phyloP scores from a whole-genome alignment of 2,888 invertebrate genomes.

The Andrena bicolor region DNA sequence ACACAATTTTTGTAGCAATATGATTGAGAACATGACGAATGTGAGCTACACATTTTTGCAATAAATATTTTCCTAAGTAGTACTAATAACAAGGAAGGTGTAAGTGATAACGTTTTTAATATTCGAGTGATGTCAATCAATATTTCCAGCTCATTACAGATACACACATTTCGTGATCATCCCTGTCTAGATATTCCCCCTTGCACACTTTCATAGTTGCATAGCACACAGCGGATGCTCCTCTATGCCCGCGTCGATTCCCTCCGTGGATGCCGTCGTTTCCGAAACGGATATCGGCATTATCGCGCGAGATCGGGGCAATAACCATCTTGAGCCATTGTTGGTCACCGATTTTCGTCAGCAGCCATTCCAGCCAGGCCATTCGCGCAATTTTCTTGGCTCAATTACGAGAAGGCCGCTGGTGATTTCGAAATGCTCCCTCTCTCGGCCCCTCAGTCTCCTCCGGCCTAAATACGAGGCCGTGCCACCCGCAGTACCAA shows the following conservation, averaged over 20 bases:
- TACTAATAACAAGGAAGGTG: too few species aligned
- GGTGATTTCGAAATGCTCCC: constrained; percentile 54
- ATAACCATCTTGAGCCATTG: constrained; percentile 69
- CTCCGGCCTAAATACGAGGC: constrained; percentile 56
- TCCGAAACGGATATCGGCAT: constrained; percentile 61
- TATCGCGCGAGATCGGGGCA: constrained; percentile 66
- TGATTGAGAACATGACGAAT: too few species aligned
- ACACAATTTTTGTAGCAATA: too few species aligned
- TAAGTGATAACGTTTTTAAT: too few species aligned
- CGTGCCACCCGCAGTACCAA: constrained; percentile 50
- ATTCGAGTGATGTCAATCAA: too few species aligned
- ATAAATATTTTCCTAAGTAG: too few species aligned
- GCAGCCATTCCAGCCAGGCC: constrained; percentile 51
- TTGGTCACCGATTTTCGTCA: constrained; percentile 70
- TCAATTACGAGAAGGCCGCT: constrained; percentile 72
- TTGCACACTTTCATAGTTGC: neutral
- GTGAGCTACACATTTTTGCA: too few species aligned
- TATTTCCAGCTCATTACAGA: too few species aligned
- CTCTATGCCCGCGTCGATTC: constrained; percentile 35
- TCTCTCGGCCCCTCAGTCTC: constrained; percentile 5
- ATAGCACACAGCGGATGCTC: neutral
- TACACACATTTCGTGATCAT: neutral
- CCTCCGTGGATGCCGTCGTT: constrained; percentile 52
- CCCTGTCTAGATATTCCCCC: neutral
- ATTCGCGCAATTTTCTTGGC: constrained; percentile 73